phyloP scores from a whole-genome alignment of 2,113 vertebrate species.

The Scolopax mira region DNA sequence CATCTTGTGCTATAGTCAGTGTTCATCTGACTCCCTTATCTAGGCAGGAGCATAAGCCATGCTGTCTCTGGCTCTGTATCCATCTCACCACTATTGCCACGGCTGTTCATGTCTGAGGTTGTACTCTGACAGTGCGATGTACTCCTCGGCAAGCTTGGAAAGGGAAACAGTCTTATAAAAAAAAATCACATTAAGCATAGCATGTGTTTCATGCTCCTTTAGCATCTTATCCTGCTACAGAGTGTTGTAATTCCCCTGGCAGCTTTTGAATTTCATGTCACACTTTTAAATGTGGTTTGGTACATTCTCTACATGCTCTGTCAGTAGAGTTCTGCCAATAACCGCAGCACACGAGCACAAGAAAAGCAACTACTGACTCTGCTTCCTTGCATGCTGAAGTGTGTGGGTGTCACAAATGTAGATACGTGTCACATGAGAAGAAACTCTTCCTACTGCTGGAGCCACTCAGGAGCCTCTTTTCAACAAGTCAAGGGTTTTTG shows the following conservation, averaged over 20 bases:
- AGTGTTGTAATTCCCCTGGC: conserved; percentile 59
- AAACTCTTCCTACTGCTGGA: background rate
- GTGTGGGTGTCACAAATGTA: background rate
- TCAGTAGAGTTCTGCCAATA: conserved; percentile 59
- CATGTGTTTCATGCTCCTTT: conserved; percentile 63
- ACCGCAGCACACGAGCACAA: background rate
- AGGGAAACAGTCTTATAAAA: background rate
- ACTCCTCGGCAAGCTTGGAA: background rate
- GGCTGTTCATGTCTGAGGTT: background rate
- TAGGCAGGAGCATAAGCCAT: background rate
- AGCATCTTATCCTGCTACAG: conserved; percentile 54
- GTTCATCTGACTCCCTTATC: background rate
- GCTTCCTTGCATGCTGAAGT: background rate
- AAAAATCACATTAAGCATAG: conserved; percentile 54
- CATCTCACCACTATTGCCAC: background rate
- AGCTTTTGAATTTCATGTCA: conserved; percentile 68
- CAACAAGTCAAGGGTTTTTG: background rate
- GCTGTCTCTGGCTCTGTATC: background rate
- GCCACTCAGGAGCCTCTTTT: background rate
- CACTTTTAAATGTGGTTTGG: conserved; percentile 62
- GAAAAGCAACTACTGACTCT: background rate
- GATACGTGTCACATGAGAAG: background rate
- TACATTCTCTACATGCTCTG: conserved; percentile 63
- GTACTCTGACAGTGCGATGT: background rate
- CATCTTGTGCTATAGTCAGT: background rate